Percentiles rank a stretch among this genome's conserved stretches.
Evolutionary conservation across 2,113 vertebrate species (phyloP).

Genomic region (Hyla sarda): DNA sequence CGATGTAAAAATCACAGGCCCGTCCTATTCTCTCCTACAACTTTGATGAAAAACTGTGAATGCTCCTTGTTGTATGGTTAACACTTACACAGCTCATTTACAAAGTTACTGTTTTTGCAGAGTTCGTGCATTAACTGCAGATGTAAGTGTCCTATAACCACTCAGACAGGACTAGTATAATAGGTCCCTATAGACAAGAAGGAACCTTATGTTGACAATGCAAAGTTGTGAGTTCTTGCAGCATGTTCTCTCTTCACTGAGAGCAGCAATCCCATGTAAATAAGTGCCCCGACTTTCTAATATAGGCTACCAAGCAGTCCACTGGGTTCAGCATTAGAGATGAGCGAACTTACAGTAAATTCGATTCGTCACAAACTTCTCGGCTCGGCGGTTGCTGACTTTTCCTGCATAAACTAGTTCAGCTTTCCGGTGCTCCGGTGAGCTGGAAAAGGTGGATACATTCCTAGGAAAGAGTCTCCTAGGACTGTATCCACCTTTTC

Average conservation of each 20-base stretch:
- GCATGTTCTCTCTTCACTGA: not conserved
- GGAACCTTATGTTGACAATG: not conserved
- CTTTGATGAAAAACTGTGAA: not conserved
- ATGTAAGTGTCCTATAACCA: not conserved
- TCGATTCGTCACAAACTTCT: too few species aligned
- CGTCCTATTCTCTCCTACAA: not conserved
- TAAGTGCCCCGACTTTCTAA: too few species aligned
- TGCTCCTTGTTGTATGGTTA: not conserved
- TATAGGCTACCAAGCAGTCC: too few species aligned
- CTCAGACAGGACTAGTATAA: not conserved
- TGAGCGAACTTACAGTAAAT: too few species aligned
- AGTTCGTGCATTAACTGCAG: not conserved
- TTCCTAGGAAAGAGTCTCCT: too few species aligned
- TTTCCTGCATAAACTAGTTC: too few species aligned
- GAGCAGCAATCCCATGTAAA: too few species aligned
- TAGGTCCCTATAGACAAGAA: not conserved
- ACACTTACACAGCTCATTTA: slow-evolving; percentile 2
- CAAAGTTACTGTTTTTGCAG: slow-evolving; percentile 14
- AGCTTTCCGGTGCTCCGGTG: too few species aligned
- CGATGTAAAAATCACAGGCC: not conserved
- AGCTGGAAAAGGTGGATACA: too few species aligned
- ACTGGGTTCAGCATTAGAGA: too few species aligned
- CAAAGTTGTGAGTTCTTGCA: not conserved
- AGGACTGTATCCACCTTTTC: too few species aligned
- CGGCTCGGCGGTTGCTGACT: too few species aligned